These are phyloP conservation scores for Aphelinus certus DNA, from an alignment of 1,140 invertebrate species.

Conservation along the genomic window DNA sequence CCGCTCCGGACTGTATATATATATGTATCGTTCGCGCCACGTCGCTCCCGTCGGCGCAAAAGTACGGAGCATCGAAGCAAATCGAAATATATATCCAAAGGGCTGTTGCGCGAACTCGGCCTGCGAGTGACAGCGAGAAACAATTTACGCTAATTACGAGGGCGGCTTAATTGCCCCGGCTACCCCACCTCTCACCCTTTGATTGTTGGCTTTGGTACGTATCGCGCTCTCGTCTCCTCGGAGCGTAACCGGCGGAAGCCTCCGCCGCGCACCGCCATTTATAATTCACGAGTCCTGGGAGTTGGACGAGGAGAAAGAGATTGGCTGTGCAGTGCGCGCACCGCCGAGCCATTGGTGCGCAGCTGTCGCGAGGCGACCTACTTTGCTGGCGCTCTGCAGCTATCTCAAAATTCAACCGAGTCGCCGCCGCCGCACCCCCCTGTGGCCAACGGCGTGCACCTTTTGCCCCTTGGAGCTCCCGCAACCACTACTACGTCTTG, in stretches of 20 bases:
- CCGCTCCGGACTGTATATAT: too few relatives aligned
- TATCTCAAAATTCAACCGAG: conserved; percentile 16
- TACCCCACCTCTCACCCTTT: too few relatives aligned
- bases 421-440: too few relatives aligned
- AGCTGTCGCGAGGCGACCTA: conserved; percentile 10
- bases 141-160: conserved; percentile 66
- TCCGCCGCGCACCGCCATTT: conserved; percentile 53
- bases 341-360: neutral
- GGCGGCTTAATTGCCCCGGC: conserved; percentile 59
- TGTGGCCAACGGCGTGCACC: too few relatives aligned
- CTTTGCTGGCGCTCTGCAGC: neutral
- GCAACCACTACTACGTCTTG: too few relatives aligned
- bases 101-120: conserved; percentile 35
- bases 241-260: conserved; percentile 36
- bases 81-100: neutral
- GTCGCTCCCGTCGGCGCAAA: too few relatives aligned
- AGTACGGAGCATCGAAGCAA: neutral
- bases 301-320: conserved; percentile 45
- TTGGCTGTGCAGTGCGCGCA: conserved; percentile 40
- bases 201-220: too few relatives aligned
- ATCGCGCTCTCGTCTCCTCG: neutral
- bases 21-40: too few relatives aligned
- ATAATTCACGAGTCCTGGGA: conserved; percentile 57
- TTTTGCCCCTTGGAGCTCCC: too few relatives aligned
- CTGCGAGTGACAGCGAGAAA: conserved; percentile 51